A percentile compares a stretch with the other conserved stretches of the same genome.
These are phyloP conservation scores for Grus americana DNA, from an alignment of 2,113 vertebrate species.

Conservation along the genomic window DNA sequence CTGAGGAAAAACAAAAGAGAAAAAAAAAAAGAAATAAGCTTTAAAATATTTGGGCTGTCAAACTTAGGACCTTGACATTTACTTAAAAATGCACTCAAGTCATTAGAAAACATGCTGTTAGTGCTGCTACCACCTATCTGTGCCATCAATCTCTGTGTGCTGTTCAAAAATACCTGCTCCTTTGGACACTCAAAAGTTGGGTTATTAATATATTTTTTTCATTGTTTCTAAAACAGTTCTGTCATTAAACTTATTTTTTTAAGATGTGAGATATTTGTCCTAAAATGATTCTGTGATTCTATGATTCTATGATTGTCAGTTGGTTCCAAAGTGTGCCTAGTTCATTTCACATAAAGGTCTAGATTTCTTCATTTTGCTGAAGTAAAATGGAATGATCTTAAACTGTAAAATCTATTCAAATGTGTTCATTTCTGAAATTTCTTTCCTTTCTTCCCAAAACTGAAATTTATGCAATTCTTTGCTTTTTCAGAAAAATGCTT, in stretches of 20 bases:
- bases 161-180: neutral
- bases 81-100: neutral
- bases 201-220: neutral
- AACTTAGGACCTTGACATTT: neutral
- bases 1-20: too few relatives aligned
- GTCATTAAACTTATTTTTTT: neutral
- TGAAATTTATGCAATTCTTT: neutral
- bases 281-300: too few relatives aligned
- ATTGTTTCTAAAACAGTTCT: neutral
- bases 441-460: neutral
- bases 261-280: neutral
- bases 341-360: neutral
- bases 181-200: neutral
- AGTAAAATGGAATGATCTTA: neutral
- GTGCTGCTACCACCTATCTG: neutral
- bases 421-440: neutral
- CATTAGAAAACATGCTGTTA: neutral
- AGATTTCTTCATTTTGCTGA: neutral
- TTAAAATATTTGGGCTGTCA: neutral
- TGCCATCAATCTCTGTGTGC: neutral
- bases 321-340: neutral
- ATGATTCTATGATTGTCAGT: neutral
- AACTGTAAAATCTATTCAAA: neutral
- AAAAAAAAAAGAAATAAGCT: neutral
- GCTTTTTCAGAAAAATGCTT: neutral